phyloP scores from a whole-genome alignment of 2,797 vertebrate species.

The Merluccius polli region DNA sequence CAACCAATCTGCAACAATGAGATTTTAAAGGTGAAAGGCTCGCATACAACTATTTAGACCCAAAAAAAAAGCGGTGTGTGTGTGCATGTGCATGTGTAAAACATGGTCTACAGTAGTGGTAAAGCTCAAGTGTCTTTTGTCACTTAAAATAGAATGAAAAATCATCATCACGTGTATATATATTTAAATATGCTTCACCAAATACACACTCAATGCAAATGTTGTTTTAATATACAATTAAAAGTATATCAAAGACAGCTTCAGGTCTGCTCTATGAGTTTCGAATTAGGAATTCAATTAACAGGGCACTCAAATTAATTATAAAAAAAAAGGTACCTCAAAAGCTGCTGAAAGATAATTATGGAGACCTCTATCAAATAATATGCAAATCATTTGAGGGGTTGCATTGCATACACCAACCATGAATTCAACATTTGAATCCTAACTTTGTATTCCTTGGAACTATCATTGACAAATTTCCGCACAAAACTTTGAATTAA shows the following conservation, averaged over 20 bases:
- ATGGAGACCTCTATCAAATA: conserved; percentile 41
- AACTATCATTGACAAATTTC: conserved; percentile 21
- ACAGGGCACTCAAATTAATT: background rate
- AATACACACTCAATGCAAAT: no score
- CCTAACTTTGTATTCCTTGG: conserved; percentile 45
- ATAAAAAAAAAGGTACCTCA: background rate
- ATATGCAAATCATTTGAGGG: conserved; percentile 60
- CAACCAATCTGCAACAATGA: no score
- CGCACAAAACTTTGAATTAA: conserved; percentile 38
- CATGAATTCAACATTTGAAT: conserved; percentile 35
- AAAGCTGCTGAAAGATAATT: conserved; percentile 44
- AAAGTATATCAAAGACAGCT: background rate
- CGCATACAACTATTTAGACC: no score
- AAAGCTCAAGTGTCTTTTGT: no score
- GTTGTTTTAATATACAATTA: background rate
- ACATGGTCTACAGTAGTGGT: no score
- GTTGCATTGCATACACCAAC: conserved; percentile 53
- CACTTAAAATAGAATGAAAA: no score
- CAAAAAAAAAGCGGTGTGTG: no score
- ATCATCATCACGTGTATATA: no score
- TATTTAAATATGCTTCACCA: no score
- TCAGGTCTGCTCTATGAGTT: background rate
- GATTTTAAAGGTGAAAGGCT: no score
- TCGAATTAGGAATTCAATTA: background rate
- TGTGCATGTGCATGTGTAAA: no score